phyloP scores from a whole-genome alignment of 2,797 vertebrate species.

The Chaetophractus vellerosus region DNA sequence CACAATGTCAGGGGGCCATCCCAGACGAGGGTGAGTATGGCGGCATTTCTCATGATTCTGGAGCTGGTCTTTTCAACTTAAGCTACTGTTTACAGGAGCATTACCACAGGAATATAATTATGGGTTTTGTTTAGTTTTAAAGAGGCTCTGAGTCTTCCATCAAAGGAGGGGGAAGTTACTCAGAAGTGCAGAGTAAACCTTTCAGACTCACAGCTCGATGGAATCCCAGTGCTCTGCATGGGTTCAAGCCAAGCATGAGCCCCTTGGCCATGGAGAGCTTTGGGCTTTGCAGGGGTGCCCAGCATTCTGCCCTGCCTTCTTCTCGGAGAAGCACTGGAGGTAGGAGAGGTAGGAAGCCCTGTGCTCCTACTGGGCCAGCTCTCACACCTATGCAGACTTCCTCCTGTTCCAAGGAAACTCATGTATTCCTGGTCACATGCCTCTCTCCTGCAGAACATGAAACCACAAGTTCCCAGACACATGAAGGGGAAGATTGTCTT shows the following conservation, averaged over 20 bases:
- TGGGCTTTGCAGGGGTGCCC: background rate
- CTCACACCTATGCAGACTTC: background rate
- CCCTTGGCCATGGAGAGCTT: background rate
- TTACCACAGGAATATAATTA: slow-evolving; percentile 70
- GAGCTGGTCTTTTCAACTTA: slow-evolving; percentile 66
- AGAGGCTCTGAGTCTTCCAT: slow-evolving; percentile 68
- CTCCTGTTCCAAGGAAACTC: background rate
- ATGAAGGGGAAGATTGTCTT: too few relatives aligned
- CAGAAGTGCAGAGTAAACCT: slow-evolving; percentile 46
- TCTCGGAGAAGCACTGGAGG: background rate
- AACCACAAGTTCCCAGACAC: background rate
- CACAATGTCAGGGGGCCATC: background rate
- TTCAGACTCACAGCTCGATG: background rate
- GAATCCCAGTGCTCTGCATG: slow-evolving; percentile 7
- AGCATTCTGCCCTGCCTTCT: background rate
- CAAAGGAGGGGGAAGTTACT: slow-evolving; percentile 69
- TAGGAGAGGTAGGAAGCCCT: background rate
- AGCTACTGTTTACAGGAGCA: slow-evolving; percentile 75
- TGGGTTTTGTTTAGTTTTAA: slow-evolving; percentile 67
- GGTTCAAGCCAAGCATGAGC: background rate
- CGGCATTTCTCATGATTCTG: slow-evolving; percentile 54
- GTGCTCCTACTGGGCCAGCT: background rate
- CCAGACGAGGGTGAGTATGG: background rate
- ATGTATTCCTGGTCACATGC: background rate
- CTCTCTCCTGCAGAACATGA: background rate